A percentile compares a stretch with the other conserved stretches of the same genome.
phyloP scores from a whole-genome alignment of 2,797 vertebrate genomes.

The Amblyopsis hoosieri region DNA sequence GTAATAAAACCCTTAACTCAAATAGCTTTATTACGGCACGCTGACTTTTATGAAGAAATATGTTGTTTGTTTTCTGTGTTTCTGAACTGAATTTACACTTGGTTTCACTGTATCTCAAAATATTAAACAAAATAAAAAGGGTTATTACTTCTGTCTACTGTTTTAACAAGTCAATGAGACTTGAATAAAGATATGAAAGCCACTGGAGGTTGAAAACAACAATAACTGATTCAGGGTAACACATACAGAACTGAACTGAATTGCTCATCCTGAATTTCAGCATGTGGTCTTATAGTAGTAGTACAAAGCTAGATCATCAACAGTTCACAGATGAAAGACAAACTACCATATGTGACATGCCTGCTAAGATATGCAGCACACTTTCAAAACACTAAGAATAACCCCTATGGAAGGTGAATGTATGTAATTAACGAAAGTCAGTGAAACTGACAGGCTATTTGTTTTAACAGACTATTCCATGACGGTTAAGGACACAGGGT shows the following conservation, averaged over 20 bases:
- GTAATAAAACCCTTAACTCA: not conserved
- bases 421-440: constrained; percentile 8
- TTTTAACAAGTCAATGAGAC: too few species aligned
- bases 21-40: not conserved
- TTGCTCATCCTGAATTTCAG: too few species aligned
- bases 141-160: not conserved
- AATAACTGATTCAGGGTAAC: too few species aligned
- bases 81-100: too few species aligned
- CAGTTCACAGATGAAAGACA: constrained; percentile 25
- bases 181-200: too few species aligned
- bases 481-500: constrained; percentile 22
- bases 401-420: constrained; percentile 19
- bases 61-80: too few species aligned
- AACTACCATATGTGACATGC: constrained; percentile 7
- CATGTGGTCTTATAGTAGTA: too few species aligned
- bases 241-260: too few species aligned
- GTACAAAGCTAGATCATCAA: too few species aligned
- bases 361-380: not conserved
- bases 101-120: too few species aligned
- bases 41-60: not conserved
- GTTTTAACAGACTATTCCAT: constrained; percentile 3
- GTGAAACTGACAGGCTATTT: not conserved
- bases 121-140: not conserved
- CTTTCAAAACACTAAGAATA: constrained; percentile 1
- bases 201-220: too few species aligned